Evolutionary conservation across 1,140 invertebrate species (phyloP), one percentile per base, ranked within the genome.

Genomic region (Sycobia sp.): DNA sequence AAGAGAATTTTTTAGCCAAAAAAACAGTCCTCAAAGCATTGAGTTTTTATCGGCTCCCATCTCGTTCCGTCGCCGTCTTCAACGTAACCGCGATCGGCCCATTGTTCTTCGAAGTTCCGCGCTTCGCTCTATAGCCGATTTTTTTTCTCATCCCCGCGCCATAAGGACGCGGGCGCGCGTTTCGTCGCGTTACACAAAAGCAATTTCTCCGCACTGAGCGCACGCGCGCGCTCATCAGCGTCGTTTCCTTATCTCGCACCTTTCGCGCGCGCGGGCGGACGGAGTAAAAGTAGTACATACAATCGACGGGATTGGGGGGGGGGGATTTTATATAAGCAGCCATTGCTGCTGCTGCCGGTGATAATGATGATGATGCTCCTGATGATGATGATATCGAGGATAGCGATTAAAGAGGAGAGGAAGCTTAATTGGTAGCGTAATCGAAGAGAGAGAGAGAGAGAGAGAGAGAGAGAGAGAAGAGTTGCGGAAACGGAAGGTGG

Each of bases 91-190:
- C 43, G 39, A 62, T 47, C 25, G 50, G 50, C 20, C 41, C 51
- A 62, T 62, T 62, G 60, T 62, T 47, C 20, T 32, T n/a, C 5
- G 29, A 32, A 14, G 27, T 53, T 41, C 38, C n/a, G 22, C 41
- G 41, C 20, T 41, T 27, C 44, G 27, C 18, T 20, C 4, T 2
- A 11, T 16, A 20, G 25, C 1, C 27, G 32, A 47, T 0, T 55
- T 55, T n/a, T n/a, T 62, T 62, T 62, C 50, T 62, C 58, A 61
- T 43, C 25, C n/a, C n/a, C 49, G 49, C 7, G 10, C 2, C 34
- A 9, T 20, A 27, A 14, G 27, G 14, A n/a, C 3, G 13, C n/a
- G 4, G 13, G 20, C 4, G 16, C 5, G 7, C 32, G 43, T 3
- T 3, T 9, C 13, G 25, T 4, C 4, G 5, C 38, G 49, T 62